phyloP scores from a whole-genome alignment of 2,888 invertebrate genomes.

The Eledone cirrhosa region DNA sequence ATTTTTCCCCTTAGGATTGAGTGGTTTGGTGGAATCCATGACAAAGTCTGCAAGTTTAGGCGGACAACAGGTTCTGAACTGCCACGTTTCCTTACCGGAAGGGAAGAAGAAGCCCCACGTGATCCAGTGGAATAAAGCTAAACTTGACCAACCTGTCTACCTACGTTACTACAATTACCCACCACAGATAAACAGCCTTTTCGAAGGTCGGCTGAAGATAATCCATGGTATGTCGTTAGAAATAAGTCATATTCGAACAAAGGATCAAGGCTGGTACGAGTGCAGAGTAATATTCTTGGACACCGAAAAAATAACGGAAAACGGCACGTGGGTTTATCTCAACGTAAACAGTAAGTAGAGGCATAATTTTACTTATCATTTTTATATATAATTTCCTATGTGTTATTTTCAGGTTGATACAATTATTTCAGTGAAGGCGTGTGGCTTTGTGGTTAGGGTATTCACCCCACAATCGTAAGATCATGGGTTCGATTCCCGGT shows the following conservation, averaged over 20 bases:
- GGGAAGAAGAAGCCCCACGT: conserved; percentile 96
- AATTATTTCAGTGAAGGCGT: no score
- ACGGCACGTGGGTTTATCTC: conserved; percentile 97
- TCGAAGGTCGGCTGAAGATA: conserved; percentile 61
- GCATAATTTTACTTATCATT: no score
- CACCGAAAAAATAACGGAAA: conserved; percentile 88
- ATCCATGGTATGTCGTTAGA: conserved; percentile 73
- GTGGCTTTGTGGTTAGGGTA: no score
- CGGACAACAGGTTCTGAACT: conserved; percentile 96
- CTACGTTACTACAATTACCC: conserved; percentile 98
- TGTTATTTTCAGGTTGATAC: no score
- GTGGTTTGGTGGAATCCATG: conserved; percentile 25
- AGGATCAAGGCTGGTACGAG: conserved; percentile 97
- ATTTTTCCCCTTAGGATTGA: neutral
- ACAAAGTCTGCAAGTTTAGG: conserved; percentile 93
- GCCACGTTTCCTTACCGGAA: conserved; percentile 91
- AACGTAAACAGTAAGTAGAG: conserved; percentile 86
- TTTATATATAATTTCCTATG: no score
- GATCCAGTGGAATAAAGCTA: conserved; percentile 99
- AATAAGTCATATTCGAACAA: conserved; percentile 90
- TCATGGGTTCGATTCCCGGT: no score
- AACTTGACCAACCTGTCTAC: conserved; percentile 95
- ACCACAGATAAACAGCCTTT: conserved; percentile 86
- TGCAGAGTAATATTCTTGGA: conserved; percentile 94
- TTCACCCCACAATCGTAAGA: no score